Evolutionary conservation across 2,113 vertebrate species (phyloP).

Genomic region (Tetraodon nigroviridis): DNA sequence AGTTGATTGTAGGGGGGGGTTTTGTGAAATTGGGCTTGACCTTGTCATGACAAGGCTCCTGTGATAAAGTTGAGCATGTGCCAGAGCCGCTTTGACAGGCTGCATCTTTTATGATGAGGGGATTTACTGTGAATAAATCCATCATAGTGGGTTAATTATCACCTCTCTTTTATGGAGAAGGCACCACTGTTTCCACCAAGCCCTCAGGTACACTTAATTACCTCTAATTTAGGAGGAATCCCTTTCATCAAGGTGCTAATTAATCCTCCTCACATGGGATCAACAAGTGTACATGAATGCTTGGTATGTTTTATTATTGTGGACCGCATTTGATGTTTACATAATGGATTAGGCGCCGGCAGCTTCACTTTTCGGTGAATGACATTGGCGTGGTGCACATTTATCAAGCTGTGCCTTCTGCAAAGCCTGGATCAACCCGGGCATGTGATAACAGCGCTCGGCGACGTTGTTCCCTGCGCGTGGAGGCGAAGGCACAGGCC

Average conservation of each 20-base stretch:
- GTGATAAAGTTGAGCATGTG: not conserved
- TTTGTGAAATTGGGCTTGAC: conserved; percentile 18
- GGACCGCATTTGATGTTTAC: conserved; percentile 25
- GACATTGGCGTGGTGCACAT: conserved; percentile 29
- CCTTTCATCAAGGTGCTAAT: conserved; percentile 56
- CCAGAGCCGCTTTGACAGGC: not conserved
- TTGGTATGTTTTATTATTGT: conserved; percentile 27
- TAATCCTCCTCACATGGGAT: conserved; percentile 32
- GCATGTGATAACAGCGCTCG: conserved; percentile 49
- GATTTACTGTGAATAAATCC: conserved; percentile 42
- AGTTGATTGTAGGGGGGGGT: conserved; percentile 18
- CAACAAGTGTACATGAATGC: conserved; percentile 28
- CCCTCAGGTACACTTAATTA: conserved; percentile 47
- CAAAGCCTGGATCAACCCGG: conserved; percentile 38
- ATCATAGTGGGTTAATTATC: conserved; percentile 50
- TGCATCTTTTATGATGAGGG: conserved; percentile 4
- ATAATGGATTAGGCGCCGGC: conserved; percentile 18
- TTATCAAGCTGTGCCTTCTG: conserved; percentile 22
- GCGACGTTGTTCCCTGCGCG: conserved; percentile 7
- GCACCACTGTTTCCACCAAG: conserved; percentile 29
- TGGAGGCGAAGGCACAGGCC: conserved; percentile 20
- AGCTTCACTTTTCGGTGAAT: conserved; percentile 32
- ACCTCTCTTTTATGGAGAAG: conserved; percentile 35
- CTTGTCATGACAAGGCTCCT: conserved; percentile 16
- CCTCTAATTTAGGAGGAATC: conserved; percentile 50